Conservation (phyloP, 2,113 vertebrate genomes). For the Agelaius tricolor region DNA sequence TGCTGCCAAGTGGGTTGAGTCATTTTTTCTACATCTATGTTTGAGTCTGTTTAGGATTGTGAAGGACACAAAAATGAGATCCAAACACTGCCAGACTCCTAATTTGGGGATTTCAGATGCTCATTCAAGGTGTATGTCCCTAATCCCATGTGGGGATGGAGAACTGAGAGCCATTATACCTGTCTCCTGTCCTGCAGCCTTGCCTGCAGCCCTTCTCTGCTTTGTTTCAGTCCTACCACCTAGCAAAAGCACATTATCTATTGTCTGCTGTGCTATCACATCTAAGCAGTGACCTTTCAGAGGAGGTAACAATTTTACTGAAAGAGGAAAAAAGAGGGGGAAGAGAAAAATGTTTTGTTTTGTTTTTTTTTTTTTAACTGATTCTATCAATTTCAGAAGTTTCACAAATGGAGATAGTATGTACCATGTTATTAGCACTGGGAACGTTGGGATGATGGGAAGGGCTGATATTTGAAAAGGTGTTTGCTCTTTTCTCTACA, state of each 20-base stretch:
- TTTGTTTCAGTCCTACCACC: background rate
- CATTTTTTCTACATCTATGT: fast-evolving
- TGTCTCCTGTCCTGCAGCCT: background rate
- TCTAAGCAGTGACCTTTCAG: slow-evolving; percentile 16
- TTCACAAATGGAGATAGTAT: background rate
- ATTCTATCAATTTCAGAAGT: background rate
- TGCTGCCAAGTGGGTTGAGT: background rate
- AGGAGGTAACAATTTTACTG: background rate
- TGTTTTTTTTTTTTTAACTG: background rate
- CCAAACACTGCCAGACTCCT: background rate
- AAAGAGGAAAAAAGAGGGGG: background rate
- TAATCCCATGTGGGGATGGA: background rate
- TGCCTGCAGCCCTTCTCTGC: background rate
- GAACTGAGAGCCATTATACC: background rate
- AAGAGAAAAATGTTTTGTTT: background rate
- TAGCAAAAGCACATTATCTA: background rate
- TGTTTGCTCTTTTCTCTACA: background rate
- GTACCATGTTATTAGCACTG: background rate
- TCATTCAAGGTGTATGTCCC: background rate
- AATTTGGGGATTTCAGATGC: background rate
- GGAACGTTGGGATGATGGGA: background rate
- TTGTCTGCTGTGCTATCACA: background rate
- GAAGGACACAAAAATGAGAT: background rate
- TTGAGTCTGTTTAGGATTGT: background rate
- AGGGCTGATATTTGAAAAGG: background rate